Percentiles rank a stretch among this genome's conserved stretches.
Conservation (phyloP, 2,113 vertebrate genomes). For the Aramus guarauna region DNA sequence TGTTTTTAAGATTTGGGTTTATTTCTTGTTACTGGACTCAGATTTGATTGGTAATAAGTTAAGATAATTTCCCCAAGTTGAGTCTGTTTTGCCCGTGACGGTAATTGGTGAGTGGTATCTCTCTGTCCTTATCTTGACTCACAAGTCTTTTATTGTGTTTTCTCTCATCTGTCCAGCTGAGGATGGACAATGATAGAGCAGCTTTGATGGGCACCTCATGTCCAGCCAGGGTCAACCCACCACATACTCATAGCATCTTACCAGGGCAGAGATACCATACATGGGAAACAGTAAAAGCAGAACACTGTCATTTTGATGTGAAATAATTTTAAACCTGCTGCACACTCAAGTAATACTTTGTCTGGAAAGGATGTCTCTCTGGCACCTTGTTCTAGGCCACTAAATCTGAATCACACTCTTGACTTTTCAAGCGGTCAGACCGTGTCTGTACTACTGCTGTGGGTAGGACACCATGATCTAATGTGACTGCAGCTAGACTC, state of each 20-base stretch:
- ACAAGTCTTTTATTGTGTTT: too few species aligned
- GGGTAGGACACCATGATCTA: not conserved
- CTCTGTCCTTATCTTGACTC: too few species aligned
- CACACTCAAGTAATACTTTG: not conserved
- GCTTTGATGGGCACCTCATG: too few species aligned
- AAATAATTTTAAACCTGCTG: slow-evolving; percentile 24
- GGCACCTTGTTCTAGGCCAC: slow-evolving; percentile 1
- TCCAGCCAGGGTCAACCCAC: too few species aligned
- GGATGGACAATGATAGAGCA: too few species aligned
- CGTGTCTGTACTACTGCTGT: not conserved
- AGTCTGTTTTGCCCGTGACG: too few species aligned
- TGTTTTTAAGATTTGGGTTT: too few species aligned
- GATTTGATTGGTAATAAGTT: too few species aligned
- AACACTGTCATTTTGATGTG: slow-evolving; percentile 17
- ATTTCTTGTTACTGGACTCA: too few species aligned
- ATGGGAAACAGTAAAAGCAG: not conserved
- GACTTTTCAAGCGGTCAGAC: not conserved
- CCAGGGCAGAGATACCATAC: not conserved
- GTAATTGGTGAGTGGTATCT: too few species aligned
- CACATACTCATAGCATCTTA: not conserved
- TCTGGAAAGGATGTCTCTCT: not conserved
- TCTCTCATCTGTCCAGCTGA: too few species aligned
- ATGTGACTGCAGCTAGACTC: not conserved
- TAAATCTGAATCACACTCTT: not conserved
- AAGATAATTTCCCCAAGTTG: too few species aligned